phyloP scores from a whole-genome alignment of 2,113 vertebrate genomes.

The Tenrec ecaudatus region DNA sequence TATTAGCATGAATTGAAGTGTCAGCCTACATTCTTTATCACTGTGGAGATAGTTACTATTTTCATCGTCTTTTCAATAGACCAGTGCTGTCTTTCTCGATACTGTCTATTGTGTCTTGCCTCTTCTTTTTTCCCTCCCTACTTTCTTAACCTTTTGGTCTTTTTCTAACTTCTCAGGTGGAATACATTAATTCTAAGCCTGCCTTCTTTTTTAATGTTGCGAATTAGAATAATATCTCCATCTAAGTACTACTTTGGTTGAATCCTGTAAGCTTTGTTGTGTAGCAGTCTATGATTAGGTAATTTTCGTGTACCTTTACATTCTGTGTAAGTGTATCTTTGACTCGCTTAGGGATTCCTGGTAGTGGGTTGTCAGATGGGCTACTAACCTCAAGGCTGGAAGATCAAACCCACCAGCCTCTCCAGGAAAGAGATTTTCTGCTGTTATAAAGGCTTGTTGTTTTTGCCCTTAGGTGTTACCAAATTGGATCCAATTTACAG shows the following conservation, averaged over 20 bases:
- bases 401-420: no score
- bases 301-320: background rate
- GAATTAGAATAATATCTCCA: background rate
- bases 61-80: background rate
- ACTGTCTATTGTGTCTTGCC: background rate
- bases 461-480: no score
- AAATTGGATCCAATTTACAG: no score
- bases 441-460: no score
- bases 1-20: background rate
- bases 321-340: background rate
- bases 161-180: constrained; percentile 7
- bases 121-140: background rate
- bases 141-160: background rate
- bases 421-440: no score
- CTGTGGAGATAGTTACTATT: background rate
- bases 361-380: no score
- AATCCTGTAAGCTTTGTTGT: background rate
- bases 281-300: background rate
- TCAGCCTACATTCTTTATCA: background rate
- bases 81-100: background rate
- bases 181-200: background rate
- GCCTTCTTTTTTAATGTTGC: background rate
- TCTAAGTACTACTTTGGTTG: background rate
- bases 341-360: background rate
- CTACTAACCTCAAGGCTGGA: no score